Conservation (phyloP, 2,797 vertebrate genomes). For the Propithecus deckenii region DNA sequence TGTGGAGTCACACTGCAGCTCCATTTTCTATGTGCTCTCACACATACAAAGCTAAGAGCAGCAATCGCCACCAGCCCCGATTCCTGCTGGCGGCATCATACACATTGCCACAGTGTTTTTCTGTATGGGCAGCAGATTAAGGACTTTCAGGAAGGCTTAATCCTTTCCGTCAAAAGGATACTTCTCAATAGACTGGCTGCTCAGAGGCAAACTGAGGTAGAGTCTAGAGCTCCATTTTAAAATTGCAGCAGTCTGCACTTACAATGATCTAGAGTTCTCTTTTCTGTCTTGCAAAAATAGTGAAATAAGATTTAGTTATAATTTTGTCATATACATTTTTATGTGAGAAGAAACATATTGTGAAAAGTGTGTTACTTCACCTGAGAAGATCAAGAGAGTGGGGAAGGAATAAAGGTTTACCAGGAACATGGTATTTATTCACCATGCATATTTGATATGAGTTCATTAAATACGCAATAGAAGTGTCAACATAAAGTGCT, state of each 20-base stretch:
- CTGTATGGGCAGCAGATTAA: constrained; percentile 61
- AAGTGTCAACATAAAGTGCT: constrained; percentile 87
- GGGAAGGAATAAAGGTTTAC: constrained; percentile 77
- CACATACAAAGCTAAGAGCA: background rate
- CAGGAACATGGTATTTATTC: constrained; percentile 85
- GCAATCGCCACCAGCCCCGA: background rate
- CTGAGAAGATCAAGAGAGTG: constrained; percentile 69
- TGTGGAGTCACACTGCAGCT: background rate
- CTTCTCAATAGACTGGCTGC: constrained; percentile 59
- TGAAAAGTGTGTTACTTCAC: constrained; percentile 67
- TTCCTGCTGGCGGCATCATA: background rate
- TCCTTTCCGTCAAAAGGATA: constrained; percentile 66
- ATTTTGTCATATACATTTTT: constrained; percentile 78
- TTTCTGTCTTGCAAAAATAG: constrained; percentile 71
- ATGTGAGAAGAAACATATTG: constrained; percentile 81
- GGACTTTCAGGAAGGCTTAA: constrained; percentile 67
- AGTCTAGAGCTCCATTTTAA: constrained; percentile 72
- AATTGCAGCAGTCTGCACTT: constrained; percentile 28
- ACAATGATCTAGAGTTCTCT: constrained; percentile 69
- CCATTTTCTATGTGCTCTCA: background rate
- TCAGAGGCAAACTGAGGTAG: constrained; percentile 64
- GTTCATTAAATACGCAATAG: constrained; percentile 86
- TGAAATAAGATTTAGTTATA: constrained; percentile 79
- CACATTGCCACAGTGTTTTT: background rate
- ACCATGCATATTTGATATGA: constrained; percentile 87